Percentiles rank a stretch among this genome's conserved stretches.
Conservation (phyloP, 1,140 invertebrate genomes). For the Ptiloglossa arizonensis region DNA sequence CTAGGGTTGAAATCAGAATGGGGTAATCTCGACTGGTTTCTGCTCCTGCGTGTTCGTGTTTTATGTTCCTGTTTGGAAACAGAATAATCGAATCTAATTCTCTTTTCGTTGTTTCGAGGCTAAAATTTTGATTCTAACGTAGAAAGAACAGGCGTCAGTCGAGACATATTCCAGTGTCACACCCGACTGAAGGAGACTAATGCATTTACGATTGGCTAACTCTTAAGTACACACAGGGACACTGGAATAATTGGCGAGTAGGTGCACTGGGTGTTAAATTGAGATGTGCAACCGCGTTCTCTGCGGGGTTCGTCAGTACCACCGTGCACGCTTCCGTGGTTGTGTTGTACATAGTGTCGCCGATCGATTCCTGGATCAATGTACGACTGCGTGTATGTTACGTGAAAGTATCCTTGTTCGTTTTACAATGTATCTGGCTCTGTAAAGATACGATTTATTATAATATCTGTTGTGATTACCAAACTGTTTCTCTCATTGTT, state of each 20-base stretch:
- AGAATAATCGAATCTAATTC: neutral
- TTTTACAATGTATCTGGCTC: conserved; percentile 79
- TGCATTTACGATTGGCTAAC: conserved; percentile 32
- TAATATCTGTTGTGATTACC: conserved; percentile 79
- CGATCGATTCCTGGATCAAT: conserved; percentile 72
- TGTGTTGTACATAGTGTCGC: conserved; percentile 74
- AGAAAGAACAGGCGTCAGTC: neutral
- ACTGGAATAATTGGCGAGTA: conserved; percentile 32
- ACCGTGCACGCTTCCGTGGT: conserved; percentile 60
- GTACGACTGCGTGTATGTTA: conserved; percentile 77
- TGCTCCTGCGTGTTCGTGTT: neutral
- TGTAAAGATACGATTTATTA: conserved; percentile 80
- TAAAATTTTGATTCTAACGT: neutral
- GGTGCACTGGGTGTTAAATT: conserved; percentile 72
- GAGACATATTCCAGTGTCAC: conserved; percentile 47
- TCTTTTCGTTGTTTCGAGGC: neutral
- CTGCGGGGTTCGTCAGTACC: conserved; percentile 42
- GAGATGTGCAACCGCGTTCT: conserved; percentile 65
- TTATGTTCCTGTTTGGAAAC: conserved; percentile 1
- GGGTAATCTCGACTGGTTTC: conserved; percentile 25
- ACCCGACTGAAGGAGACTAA: conserved; percentile 18
- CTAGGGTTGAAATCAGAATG: conserved; percentile 27
- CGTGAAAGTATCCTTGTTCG: conserved; percentile 75
- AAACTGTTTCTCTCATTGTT: conserved; percentile 43
- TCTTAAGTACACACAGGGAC: conserved; percentile 21